These are phyloP conservation scores for human (Homo sapiens) DNA, from an alignment of 2,113 vertebrate species.

Conservation along the genomic window GRCh38 chr20:19725501-19726000, in stretches of 20 bases:
- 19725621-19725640: not conserved
- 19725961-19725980: not conserved
- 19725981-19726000: slow-evolving; percentile 17
- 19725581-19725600: not conserved
- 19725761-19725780: not conserved
- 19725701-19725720: not conserved
- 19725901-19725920: not conserved
- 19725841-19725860: not conserved
- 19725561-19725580: not conserved
- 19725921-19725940: not conserved
- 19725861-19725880: not conserved
- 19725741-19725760: slow-evolving; percentile 11
- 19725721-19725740: not conserved
- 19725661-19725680: not conserved
- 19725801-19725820: slow-evolving; percentile 14
- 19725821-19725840: slow-evolving; percentile 48
- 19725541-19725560: not conserved
- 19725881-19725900: not conserved
- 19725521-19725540: not conserved
- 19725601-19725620: not conserved
- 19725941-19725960: slow-evolving; percentile 3
- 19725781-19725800: not conserved
- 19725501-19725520: not conserved
- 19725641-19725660: not conserved
- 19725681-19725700: slow-evolving; percentile 1